Conservation (phyloP, 2,113 vertebrate genomes). For the Cynoglossus semilaevis region DNA sequence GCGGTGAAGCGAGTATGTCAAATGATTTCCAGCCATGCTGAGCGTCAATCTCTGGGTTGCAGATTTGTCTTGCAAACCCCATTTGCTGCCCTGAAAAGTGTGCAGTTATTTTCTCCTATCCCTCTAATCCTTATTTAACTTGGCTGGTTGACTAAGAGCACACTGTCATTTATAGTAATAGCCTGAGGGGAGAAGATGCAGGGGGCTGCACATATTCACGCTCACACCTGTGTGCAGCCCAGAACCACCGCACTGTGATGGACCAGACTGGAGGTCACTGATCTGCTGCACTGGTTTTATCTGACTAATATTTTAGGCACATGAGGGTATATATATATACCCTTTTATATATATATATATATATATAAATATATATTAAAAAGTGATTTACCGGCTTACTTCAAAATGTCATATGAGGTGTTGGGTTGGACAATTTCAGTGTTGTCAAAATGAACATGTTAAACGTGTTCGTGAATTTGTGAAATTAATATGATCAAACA, state of each 20-base stretch:
- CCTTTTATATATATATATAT: no score
- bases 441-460: no score
- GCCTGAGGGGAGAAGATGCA: conserved; percentile 34
- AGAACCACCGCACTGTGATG: background rate
- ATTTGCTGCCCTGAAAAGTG: conserved; percentile 62
- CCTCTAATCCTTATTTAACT: conserved; percentile 66
- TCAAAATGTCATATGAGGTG: no score
- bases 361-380: no score
- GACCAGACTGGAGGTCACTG: background rate
- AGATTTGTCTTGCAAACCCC: conserved; percentile 54
- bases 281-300: conserved; percentile 1
- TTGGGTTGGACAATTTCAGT: no score
- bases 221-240: conserved; percentile 34
- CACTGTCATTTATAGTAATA: conserved; percentile 55
- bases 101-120: conserved; percentile 54
- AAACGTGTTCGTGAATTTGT: no score
- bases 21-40: conserved; percentile 40
- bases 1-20: conserved; percentile 11
- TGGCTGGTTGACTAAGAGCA: conserved; percentile 50
- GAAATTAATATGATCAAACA: no score
- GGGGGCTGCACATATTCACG: conserved; percentile 2
- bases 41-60: conserved; percentile 27
- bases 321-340: no score
- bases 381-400: no score
- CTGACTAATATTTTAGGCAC: background rate